Conservation (phyloP, 2,113 vertebrate genomes). For the Xenotilapia flavipinnis region DNA sequence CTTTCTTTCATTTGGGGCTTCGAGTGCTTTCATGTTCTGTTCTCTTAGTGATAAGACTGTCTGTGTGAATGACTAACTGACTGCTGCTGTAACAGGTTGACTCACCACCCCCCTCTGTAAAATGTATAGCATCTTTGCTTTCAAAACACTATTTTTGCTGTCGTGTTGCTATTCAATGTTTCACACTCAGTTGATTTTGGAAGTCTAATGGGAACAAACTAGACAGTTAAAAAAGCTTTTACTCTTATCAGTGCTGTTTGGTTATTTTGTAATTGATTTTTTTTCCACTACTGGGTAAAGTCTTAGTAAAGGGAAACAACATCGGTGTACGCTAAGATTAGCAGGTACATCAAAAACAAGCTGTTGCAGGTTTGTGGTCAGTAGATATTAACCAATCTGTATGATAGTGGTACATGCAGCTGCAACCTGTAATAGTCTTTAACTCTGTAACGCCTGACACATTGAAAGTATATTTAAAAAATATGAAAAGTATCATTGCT, state of each 20-base stretch:
- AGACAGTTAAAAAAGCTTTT: neutral
- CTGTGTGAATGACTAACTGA: constrained; percentile 26
- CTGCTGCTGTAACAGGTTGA: constrained; percentile 18
- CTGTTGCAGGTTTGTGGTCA: neutral
- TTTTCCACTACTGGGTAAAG: neutral
- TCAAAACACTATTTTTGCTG: neutral
- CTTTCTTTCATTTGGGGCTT: constrained; percentile 58
- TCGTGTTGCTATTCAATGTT: neutral
- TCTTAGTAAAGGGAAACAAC: neutral
- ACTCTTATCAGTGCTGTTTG: neutral
- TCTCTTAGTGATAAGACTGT: constrained; percentile 55
- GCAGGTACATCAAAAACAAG: neutral
- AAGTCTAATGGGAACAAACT: neutral
- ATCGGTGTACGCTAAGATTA: neutral
- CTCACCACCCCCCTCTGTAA: neutral
- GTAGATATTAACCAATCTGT: neutral
- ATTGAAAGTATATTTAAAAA: neutral
- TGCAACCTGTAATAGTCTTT: neutral
- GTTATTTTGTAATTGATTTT: neutral
- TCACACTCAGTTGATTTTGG: neutral
- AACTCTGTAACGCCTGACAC: neutral
- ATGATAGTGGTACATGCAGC: neutral
- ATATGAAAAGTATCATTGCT: neutral
- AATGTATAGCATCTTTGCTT: neutral
- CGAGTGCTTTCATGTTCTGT: constrained; percentile 59